Percentiles rank a stretch among this genome's conserved stretches.
Conservation (phyloP, 2,113 vertebrate species). For the Dasyurus viverrinus region DNA sequence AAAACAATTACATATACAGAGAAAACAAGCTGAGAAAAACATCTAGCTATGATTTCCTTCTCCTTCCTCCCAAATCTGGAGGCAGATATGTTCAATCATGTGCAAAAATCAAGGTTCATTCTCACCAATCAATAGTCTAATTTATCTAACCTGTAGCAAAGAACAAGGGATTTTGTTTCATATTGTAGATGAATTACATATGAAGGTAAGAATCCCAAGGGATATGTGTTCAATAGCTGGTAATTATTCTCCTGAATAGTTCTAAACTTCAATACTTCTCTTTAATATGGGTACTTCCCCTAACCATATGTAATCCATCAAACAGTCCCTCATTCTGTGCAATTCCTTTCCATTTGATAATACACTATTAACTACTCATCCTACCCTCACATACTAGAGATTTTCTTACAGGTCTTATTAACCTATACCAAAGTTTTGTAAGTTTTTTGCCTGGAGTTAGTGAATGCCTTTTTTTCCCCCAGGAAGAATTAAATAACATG, state of each 20-base stretch:
- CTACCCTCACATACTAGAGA: background rate
- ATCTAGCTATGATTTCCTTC: slow-evolving; percentile 37
- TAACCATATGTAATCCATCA: background rate
- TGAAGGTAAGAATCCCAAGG: background rate
- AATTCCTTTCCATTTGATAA: background rate
- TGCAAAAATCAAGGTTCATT: slow-evolving; percentile 33
- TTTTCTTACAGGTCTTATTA: background rate
- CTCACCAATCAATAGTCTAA: slow-evolving; percentile 6
- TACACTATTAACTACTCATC: background rate
- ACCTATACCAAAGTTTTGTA: too few relatives aligned
- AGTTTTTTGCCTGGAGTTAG: too few relatives aligned
- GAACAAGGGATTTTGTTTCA: background rate
- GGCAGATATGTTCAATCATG: slow-evolving; percentile 4
- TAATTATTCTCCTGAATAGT: background rate
- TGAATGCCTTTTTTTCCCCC: too few relatives aligned
- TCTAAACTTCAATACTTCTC: background rate
- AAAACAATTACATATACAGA: slow-evolving; percentile 39
- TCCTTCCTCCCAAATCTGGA: slow-evolving; percentile 5
- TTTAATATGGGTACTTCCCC: background rate
- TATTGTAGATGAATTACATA: background rate
- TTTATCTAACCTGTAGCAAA: slow-evolving; percentile 31
- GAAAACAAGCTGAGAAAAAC: slow-evolving; percentile 43
- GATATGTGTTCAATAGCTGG: background rate
- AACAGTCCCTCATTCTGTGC: background rate
- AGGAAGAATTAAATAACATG: too few relatives aligned